These are phyloP conservation scores for Carpatolechia fugitivella DNA, from an alignment of 2,888 invertebrate species.

Conservation along the genomic window DNA sequence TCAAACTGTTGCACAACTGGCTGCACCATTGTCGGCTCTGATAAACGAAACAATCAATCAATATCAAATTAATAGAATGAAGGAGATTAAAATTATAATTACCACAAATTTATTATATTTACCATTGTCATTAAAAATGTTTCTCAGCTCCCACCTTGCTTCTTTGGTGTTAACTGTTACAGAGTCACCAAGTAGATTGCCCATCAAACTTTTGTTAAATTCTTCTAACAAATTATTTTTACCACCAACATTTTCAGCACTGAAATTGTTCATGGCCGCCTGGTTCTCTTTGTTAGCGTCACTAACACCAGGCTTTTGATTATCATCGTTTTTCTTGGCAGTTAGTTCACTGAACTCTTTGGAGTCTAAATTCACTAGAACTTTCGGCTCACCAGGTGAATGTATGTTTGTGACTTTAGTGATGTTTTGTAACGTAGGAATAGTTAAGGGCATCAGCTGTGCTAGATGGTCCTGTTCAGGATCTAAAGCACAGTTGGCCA, in stretches of 20 bases:
- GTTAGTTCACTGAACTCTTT: conserved; percentile 68
- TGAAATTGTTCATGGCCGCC: conserved; percentile 39
- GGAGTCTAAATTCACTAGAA: conserved; percentile 69
- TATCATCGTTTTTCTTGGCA: conserved; percentile 54
- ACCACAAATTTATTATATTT: conserved; percentile 20
- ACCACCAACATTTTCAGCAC: conserved; percentile 48
- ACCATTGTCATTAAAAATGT: conserved; percentile 79
- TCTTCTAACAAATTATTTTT: conserved; percentile 71
- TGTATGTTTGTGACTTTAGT: conserved; percentile 72
- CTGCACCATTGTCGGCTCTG: conserved; percentile 68
- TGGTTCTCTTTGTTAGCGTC: conserved; percentile 59
- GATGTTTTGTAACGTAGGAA: conserved; percentile 68
- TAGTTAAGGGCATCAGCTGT: conserved; percentile 66
- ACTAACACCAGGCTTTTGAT: conserved; percentile 35
- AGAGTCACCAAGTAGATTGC: conserved; percentile 77
- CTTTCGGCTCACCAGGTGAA: conserved; percentile 72
- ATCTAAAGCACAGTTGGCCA: conserved; percentile 72
- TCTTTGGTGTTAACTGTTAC: conserved; percentile 85
- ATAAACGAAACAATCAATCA: conserved; percentile 13
- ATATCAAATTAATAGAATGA: background rate
- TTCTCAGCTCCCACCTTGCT: conserved; percentile 82
- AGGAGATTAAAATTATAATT: background rate
- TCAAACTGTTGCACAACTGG: conserved; percentile 68
- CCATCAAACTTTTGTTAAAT: conserved; percentile 70
- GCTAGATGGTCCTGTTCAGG: conserved; percentile 68